Percentiles rank a stretch among this genome's conserved stretches.
Evolutionary conservation across 1,140 invertebrate species (phyloP).

Genomic region (Ylistrum balloti): DNA sequence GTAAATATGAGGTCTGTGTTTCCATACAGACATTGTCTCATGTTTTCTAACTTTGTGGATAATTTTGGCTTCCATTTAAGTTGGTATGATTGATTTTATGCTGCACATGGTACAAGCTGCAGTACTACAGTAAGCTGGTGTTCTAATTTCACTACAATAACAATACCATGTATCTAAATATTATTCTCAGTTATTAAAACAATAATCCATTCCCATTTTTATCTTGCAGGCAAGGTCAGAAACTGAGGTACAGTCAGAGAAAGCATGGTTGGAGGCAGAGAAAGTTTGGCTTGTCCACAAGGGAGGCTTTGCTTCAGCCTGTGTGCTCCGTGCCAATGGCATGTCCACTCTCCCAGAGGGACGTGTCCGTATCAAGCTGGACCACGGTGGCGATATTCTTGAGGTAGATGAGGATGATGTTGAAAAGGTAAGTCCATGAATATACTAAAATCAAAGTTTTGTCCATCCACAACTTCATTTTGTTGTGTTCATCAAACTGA

Average conservation of each 20-base stretch:
- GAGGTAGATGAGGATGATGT: constrained; percentile 96
- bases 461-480: too few species aligned
- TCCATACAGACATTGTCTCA: too few species aligned
- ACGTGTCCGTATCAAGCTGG: constrained; percentile 89
- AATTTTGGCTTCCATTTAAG: too few species aligned
- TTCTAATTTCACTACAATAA: too few species aligned
- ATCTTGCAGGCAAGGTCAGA: constrained; percentile 89
- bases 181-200: neutral
- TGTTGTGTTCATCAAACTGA: too few species aligned
- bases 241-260: constrained; percentile 90
- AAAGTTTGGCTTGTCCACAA: constrained; percentile 95
- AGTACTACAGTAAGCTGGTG: too few species aligned
- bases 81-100: too few species aligned
- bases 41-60: too few species aligned
- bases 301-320: constrained; percentile 92
- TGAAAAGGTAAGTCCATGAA: constrained; percentile 86
- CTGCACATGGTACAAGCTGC: too few species aligned
- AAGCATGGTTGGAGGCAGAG: constrained; percentile 91
- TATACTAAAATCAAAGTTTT: too few species aligned
- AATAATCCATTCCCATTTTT: neutral
- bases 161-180: too few species aligned
- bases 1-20: too few species aligned
- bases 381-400: constrained; percentile 89
- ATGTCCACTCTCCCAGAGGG: constrained; percentile 83
- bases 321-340: constrained; percentile 84